Base-by-base conservation (phyloP, 2,888 invertebrate species). In the Catocala nupta region DNA sequence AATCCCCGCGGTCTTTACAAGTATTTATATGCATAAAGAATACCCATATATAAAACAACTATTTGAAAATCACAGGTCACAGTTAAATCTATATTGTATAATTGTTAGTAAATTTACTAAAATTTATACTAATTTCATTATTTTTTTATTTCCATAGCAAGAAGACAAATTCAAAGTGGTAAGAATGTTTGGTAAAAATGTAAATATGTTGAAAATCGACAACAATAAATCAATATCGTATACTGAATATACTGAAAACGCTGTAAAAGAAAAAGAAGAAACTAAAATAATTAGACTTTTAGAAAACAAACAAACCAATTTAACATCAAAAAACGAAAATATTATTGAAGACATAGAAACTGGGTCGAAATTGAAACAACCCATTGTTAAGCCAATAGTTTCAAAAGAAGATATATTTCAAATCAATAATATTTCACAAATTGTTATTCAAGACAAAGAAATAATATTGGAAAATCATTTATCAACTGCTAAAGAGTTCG, bases 161-260 rank as follows among this genome's bases (percentile, higher is more conserved):
- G 16, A 59, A 0, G 66, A 74, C 0, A 34, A 25, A 25, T 25
- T 61, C 0, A 84, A 77, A 70, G 61, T 90, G 1, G 47, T 88
- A 0, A 78, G 88, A 43, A 87, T 87, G 0, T 52, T 54, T 2
- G 91, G 89, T 0, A 83, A 78, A 63, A 71, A 89, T 60, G 43
- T 89, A 1, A 82, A 79, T 9, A 54, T 65, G 0, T 39, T 89
- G 0, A 85, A 81, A 73, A 79, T 90, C 5, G 70, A 78, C 10
- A 81, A 68, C 3, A 68, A 61, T 1, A 86, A 81, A 58, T 33
- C 59, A 25, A 13, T 47, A 51, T 75, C 51, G 12, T 44, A 63
- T 72, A 39, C 8, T 39, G 9, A 7, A 39, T 7, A 36, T 36
- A 36, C 36, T 36, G 56, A 59, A 53, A 25, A 53, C 9, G 9